These are phyloP conservation scores for Psittacula echo DNA, from an alignment of 2,797 vertebrate genomes.

Conservation along the genomic window DNA sequence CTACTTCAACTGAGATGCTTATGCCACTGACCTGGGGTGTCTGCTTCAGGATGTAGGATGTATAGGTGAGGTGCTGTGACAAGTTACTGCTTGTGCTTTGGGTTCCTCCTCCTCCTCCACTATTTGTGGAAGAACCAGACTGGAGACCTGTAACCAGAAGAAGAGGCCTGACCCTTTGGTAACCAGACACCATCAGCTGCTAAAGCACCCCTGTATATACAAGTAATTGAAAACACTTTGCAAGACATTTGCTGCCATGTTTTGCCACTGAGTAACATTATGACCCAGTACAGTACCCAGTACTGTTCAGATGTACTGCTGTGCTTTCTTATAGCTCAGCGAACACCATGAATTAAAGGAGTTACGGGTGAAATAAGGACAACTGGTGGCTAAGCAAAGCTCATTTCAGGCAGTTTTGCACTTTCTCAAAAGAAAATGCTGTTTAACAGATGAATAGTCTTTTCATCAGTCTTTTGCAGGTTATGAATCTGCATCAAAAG, in stretches of 20 bases:
- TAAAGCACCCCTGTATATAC: neutral
- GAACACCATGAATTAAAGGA: neutral
- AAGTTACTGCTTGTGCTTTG: slow-evolving; percentile 86
- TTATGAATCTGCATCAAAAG: neutral
- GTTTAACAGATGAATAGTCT: neutral
- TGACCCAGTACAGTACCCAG: neutral
- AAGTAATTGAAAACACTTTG: neutral
- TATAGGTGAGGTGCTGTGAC: slow-evolving; percentile 95
- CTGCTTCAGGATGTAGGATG: slow-evolving; percentile 98
- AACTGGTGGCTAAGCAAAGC: neutral
- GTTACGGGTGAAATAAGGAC: neutral
- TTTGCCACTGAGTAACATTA: neutral
- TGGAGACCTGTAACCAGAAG: slow-evolving; percentile 86
- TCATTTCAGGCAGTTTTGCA: neutral
- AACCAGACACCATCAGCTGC: neutral
- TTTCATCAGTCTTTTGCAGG: neutral
- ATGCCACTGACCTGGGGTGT: slow-evolving; percentile 90
- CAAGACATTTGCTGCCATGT: neutral
- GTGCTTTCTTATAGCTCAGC: neutral
- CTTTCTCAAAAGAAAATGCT: neutral
- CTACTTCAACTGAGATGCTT: neutral
- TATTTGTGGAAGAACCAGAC: slow-evolving; percentile 77
- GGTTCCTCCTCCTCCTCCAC: slow-evolving; percentile 71
- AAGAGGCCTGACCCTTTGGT: neutral
- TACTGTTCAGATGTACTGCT: neutral